Evolutionary conservation across 2,113 vertebrate genomes (phyloP).

Genomic region (Dipodomys spectabilis): DNA sequence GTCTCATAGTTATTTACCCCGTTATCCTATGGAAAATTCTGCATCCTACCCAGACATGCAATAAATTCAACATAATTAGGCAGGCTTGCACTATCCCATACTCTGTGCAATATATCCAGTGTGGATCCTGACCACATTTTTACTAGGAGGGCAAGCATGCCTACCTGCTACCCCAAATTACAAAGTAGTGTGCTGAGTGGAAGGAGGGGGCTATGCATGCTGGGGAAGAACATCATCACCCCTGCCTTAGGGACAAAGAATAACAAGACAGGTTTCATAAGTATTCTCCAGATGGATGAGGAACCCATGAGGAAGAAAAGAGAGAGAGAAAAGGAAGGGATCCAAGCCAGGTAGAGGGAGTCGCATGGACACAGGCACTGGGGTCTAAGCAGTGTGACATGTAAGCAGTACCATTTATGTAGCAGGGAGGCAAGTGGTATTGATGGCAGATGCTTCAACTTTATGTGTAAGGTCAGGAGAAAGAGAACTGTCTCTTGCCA

Average conservation of each 20-base stretch:
- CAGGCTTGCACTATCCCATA: background rate
- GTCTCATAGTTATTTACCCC: background rate
- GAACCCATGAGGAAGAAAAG: background rate
- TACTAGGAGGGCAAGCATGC: background rate
- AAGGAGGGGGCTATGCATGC: rapidly evolving
- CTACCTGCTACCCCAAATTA: background rate
- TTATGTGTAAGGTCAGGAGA: background rate
- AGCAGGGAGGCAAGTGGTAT: background rate
- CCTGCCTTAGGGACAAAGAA: background rate
- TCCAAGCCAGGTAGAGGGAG: background rate
- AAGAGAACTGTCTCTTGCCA: background rate
- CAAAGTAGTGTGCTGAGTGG: too few relatives aligned
- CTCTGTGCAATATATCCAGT: background rate
- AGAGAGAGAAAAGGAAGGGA: background rate
- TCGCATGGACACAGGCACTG: background rate
- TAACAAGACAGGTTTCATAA: background rate
- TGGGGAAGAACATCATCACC: background rate
- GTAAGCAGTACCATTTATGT: rapidly evolving
- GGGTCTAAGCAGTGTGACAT: background rate
- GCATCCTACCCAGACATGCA: background rate
- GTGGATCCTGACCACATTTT: background rate
- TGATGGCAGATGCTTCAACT: background rate
- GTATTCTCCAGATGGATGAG: background rate
- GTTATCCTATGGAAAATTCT: background rate
- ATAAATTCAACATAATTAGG: background rate